Percentiles rank a stretch among this genome's conserved stretches.
Evolutionary conservation across 2,113 vertebrate species (phyloP).

Genomic region (Helogale parvula): DNA sequence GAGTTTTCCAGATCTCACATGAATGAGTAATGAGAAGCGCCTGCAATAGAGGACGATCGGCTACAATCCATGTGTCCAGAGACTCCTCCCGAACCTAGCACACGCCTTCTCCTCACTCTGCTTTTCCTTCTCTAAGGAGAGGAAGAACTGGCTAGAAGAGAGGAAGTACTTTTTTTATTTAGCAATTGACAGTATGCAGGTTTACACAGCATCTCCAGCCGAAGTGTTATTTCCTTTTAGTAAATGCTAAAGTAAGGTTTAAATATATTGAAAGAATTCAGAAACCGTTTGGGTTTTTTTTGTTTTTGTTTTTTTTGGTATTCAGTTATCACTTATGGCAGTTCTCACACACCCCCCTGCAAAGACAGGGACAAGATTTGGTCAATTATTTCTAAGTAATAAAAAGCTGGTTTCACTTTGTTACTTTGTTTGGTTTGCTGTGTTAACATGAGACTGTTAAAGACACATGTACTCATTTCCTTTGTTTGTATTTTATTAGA

Average conservation of each 20-base stretch:
- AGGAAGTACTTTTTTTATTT: background rate
- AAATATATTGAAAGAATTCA: background rate
- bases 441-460: conserved; percentile 20
- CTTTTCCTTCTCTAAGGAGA: too few species aligned
- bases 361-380: background rate
- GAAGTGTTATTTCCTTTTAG: background rate
- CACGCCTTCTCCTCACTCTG: background rate
- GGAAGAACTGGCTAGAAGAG: background rate
- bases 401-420: conserved; percentile 45
- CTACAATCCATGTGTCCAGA: background rate
- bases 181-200: background rate
- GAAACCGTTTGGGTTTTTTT: background rate
- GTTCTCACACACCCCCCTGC: background rate
- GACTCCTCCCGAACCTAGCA: background rate
- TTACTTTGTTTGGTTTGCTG: conserved; percentile 51
- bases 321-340: background rate
- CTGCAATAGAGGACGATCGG: background rate
- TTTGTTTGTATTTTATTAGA: conserved; percentile 62
- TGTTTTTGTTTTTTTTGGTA: background rate
- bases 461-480: conserved; percentile 53
- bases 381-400: background rate
- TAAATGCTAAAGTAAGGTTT: background rate
- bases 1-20: background rate
- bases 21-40: background rate
- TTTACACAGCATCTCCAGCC: background rate